Evolutionary conservation across 2,113 vertebrate species (phyloP).

Genomic region (Trachemys scripta): DNA sequence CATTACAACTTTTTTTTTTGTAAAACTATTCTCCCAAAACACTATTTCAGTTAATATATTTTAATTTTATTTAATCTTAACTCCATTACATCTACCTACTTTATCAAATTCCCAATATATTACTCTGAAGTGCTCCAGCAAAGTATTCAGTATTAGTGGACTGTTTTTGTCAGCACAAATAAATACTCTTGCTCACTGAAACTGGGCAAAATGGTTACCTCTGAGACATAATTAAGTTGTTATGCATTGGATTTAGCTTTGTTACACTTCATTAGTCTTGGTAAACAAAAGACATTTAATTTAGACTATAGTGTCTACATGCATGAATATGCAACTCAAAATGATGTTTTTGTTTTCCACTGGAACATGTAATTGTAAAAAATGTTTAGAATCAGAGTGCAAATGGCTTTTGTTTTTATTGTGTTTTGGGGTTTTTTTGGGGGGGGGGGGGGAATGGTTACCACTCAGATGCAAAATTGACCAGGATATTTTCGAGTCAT

Average conservation of each 20-base stretch:
- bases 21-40: background rate
- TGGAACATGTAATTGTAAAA: background rate
- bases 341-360: slow-evolving; percentile 25
- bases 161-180: background rate
- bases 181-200: slow-evolving; percentile 10
- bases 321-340: slow-evolving; percentile 22
- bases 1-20: background rate
- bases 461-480: background rate
- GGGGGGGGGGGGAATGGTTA: background rate
- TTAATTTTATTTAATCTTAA: background rate
- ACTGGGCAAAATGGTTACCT: slow-evolving; percentile 1
- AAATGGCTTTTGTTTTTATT: background rate
- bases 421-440: background rate
- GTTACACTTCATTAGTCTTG: slow-evolving; percentile 29
- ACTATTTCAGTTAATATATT: background rate
- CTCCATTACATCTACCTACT: background rate
- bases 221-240: slow-evolving; percentile 31
- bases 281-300: slow-evolving; percentile 29
- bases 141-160: background rate
- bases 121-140: slow-evolving; percentile 14
- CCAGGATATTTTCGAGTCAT: background rate
- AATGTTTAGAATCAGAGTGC: slow-evolving; percentile 16
- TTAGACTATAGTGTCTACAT: background rate
- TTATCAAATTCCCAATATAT: slow-evolving; percentile 6
- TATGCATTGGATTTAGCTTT: slow-evolving; percentile 24